A percentile compares a stretch with the other conserved stretches of the same genome.
Conservation (phyloP, 2,113 vertebrate genomes). For the Coregonus clupeaformis region DNA sequence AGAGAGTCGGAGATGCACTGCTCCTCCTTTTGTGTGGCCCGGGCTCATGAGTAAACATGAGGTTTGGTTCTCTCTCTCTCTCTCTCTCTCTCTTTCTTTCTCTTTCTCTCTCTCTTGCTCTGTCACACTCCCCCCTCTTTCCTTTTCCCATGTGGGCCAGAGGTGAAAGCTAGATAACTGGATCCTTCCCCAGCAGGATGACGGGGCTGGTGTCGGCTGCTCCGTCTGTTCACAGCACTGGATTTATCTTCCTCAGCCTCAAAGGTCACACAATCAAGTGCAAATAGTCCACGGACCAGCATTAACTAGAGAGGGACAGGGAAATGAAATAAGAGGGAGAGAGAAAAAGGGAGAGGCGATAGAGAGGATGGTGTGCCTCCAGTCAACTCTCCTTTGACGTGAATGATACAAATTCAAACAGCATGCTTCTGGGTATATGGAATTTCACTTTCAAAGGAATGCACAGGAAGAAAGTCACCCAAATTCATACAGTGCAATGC, state of each 20-base stretch:
- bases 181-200: slow-evolving; percentile 37
- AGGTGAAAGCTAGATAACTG: slow-evolving; percentile 8
- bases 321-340: too few relatives aligned
- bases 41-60: slow-evolving; percentile 52
- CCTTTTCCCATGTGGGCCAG: slow-evolving; percentile 7
- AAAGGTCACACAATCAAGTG: slow-evolving; percentile 57
- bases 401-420: slow-evolving; percentile 8
- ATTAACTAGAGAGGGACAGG: slow-evolving; percentile 21
- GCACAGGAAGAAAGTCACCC: not conserved
- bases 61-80: not conserved
- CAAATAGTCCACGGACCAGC: slow-evolving; percentile 30
- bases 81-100: slow-evolving; percentile 6
- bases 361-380: not conserved
- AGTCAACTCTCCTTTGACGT: not conserved
- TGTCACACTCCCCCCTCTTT: not conserved
- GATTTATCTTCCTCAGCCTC: slow-evolving; percentile 51
- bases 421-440: not conserved
- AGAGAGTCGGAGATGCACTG: slow-evolving; percentile 2
- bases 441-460: not conserved
- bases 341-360: too few relatives aligned
- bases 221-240: slow-evolving; percentile 39
- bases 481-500: not conserved
- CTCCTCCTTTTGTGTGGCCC: not conserved
- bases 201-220: slow-evolving; percentile 32
- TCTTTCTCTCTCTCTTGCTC: not conserved